Evolutionary conservation across 1,140 invertebrate species (phyloP).

Genomic region (Halotydeus destructor): DNA sequence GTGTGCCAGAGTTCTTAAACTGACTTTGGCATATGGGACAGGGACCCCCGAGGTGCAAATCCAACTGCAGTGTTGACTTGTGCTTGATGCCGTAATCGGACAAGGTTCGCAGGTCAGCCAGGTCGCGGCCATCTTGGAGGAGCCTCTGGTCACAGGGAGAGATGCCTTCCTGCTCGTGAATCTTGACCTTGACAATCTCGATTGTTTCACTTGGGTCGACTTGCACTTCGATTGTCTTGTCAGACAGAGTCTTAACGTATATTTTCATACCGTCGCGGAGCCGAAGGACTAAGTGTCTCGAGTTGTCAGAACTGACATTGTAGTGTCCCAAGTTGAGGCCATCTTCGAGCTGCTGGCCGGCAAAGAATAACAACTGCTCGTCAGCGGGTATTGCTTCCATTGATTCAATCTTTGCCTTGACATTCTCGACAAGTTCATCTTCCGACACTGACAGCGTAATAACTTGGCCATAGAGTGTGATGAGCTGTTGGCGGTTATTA

Average conservation of each 20-base stretch:
- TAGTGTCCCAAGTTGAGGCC: background rate
- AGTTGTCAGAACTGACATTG: background rate
- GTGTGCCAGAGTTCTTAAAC: background rate
- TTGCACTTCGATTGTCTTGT: constrained; percentile 38
- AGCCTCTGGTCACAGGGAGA: constrained; percentile 30
- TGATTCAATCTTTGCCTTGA: background rate
- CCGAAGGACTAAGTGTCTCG: constrained; percentile 1
- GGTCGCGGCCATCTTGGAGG: constrained; percentile 30
- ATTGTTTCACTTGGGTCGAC: constrained; percentile 53
- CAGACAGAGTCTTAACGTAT: constrained; percentile 26
- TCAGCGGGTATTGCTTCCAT: background rate
- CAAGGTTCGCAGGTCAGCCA: constrained; percentile 31
- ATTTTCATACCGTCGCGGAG: constrained; percentile 5
- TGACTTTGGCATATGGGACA: constrained; percentile 7
- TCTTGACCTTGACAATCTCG: constrained; percentile 81
- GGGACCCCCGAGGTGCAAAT: constrained; percentile 26
- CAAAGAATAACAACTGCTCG: constrained; percentile 4
- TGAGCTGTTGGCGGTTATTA: background rate
- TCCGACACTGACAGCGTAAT: constrained; percentile 1
- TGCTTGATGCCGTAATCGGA: constrained; percentile 46
- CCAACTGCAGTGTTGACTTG: constrained; percentile 30
- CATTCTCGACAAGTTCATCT: background rate
- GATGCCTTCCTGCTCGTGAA: constrained; percentile 41
- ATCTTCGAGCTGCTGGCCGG: constrained; percentile 1
- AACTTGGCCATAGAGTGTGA: constrained; percentile 2